Evolutionary conservation across 1,140 invertebrate species (phyloP).

Genomic region (Pseudomyrmex cubaensis): DNA sequence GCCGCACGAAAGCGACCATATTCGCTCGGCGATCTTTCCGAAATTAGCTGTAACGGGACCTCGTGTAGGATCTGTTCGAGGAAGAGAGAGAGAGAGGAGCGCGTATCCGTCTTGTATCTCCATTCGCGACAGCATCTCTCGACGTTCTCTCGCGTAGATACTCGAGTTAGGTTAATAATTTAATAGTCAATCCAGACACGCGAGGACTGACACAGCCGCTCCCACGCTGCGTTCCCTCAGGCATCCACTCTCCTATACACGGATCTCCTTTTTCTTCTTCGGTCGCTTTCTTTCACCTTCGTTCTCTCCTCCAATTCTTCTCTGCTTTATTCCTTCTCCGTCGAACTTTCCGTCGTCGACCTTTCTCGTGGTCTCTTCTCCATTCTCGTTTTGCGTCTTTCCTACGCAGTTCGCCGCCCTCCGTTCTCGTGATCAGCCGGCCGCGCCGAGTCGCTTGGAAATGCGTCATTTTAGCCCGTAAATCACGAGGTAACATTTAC

Average conservation of each 20-base stretch:
- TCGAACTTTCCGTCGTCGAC: conserved; percentile 29
- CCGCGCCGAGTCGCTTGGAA: conserved; percentile 61
- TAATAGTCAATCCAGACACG: conserved; percentile 76
- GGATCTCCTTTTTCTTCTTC: conserved; percentile 35
- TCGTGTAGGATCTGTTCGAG: conserved; percentile 31
- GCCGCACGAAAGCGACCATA: neutral
- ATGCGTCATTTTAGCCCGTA: conserved; percentile 61
- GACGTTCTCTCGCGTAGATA: neutral
- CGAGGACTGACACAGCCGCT: conserved; percentile 76
- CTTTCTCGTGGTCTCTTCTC: conserved; percentile 68
- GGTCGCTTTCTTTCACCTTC: conserved; percentile 68
- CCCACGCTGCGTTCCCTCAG: conserved; percentile 83
- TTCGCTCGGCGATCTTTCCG: conserved; percentile 11
- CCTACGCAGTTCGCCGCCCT: conserved; percentile 53
- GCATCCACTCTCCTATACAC: conserved; percentile 67
- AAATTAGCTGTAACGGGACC: conserved; percentile 50
- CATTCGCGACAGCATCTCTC: conserved; percentile 20
- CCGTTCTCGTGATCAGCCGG: conserved; percentile 73
- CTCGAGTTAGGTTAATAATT: conserved; percentile 71
- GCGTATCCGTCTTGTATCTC: too few species aligned
- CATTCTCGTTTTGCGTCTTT: conserved; percentile 70
- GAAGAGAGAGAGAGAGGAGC: neutral
- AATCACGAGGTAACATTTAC: conserved; percentile 60
- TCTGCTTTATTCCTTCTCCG: conserved; percentile 39
- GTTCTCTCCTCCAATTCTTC: conserved; percentile 65